Evolutionary conservation across 30 jellyfish, hydroid and myxozoan species (phyloP).

Genomic region (Cassiopea xamachana): DNA sequence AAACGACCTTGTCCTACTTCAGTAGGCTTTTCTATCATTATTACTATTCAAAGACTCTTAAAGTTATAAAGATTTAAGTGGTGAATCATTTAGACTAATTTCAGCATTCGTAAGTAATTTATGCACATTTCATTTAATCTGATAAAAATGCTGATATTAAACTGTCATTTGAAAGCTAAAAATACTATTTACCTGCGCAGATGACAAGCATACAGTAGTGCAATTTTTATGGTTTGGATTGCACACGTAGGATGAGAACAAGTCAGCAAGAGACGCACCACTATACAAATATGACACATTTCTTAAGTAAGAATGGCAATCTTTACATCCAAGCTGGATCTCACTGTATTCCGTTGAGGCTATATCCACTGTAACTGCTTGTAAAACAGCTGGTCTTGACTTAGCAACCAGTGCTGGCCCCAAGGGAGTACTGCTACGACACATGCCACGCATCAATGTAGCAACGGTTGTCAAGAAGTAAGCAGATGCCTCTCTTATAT

Average conservation of each 20-base stretch:
- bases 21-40: no score
- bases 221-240: constrained; percentile 54
- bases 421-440: constrained; percentile 14
- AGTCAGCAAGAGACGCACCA: constrained; percentile 36
- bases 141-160: no score
- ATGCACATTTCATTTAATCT: no score
- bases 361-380: constrained; percentile 17
- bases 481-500: constrained; percentile 26
- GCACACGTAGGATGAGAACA: constrained; percentile 42
- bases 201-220: constrained; percentile 67
- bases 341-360: constrained; percentile 2
- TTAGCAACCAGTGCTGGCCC: constrained; percentile 59
- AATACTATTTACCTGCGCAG: constrained; percentile 47
- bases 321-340: constrained; percentile 56
- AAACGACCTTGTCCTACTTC: no score
- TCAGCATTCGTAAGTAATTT: no score
- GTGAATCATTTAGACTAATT: no score
- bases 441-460: constrained; percentile 40
- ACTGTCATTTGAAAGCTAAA: no score
- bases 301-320: constrained; percentile 33
- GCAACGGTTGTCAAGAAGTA: constrained; percentile 1
- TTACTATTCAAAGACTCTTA: no score
- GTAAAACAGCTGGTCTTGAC: constrained; percentile 51
- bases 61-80: no score
- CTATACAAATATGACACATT: constrained; percentile 34